Evolutionary conservation across 2,888 invertebrate species (phyloP).

Genomic region (Piscicola geometra): DNA sequence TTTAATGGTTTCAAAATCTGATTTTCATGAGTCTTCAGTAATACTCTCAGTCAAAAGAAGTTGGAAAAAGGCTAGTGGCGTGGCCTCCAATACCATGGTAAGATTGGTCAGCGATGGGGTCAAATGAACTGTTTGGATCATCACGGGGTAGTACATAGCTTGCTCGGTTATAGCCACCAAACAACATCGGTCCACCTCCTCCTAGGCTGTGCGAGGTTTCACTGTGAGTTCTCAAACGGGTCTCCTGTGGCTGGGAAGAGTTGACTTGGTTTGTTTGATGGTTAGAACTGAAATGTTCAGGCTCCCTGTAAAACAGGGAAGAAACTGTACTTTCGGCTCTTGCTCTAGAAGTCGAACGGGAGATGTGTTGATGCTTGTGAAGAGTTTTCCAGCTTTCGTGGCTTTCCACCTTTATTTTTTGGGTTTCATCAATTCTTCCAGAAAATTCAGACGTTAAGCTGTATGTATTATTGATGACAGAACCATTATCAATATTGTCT

Average conservation of each 20-base stretch:
- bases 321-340: neutral
- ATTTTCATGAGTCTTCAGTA: too few species aligned
- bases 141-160: neutral
- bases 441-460: too few species aligned
- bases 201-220: conserved; percentile 19
- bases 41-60: neutral
- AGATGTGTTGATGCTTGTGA: neutral
- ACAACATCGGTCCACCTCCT: conserved; percentile 25
- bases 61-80: conserved; percentile 14
- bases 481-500: neutral
- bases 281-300: neutral
- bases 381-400: neutral
- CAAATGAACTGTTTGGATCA: neutral
- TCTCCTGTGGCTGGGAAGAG: neutral
- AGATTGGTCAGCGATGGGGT: neutral
- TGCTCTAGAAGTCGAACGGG: neutral
- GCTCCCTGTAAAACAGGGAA: neutral
- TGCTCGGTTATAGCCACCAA: conserved; percentile 12
- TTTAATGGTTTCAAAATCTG: too few species aligned
- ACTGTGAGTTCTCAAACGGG: conserved; percentile 20
- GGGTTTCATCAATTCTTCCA: too few species aligned
- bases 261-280: too few species aligned
- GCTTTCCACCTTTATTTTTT: too few species aligned
- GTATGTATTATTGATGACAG: neutral
- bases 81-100: conserved; percentile 16